phyloP scores from a whole-genome alignment of 2,113 vertebrate genomes.

The Rhabdornis inornatus region DNA sequence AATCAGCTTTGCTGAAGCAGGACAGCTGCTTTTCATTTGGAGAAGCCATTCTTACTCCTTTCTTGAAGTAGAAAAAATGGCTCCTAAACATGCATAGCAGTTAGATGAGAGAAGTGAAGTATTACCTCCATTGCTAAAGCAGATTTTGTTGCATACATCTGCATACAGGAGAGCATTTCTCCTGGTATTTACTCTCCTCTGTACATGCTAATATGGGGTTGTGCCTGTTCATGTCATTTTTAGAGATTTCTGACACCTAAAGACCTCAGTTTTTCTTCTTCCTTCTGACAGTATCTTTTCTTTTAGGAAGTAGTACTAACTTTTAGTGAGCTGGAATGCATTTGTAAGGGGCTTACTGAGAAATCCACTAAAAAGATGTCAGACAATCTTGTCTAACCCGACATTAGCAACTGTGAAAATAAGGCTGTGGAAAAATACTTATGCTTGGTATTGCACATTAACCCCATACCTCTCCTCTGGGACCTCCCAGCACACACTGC shows the following conservation, averaged over 20 bases:
- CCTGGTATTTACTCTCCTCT: background rate
- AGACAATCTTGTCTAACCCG: background rate
- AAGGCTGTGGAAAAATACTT: slow-evolving; percentile 10
- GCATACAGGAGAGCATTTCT: background rate
- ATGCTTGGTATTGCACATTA: slow-evolving; percentile 2
- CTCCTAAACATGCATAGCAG: background rate
- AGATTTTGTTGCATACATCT: background rate
- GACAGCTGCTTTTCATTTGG: background rate
- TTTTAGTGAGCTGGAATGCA: background rate
- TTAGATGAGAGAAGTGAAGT: background rate
- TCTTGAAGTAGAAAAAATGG: background rate
- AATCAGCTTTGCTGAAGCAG: background rate
- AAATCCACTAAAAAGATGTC: slow-evolving; percentile 9
- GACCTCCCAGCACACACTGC: slow-evolving; percentile 19
- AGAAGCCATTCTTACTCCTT: background rate
- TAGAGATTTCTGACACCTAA: background rate
- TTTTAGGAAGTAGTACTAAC: background rate
- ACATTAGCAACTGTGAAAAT: slow-evolving; percentile 7
- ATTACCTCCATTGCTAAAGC: background rate
- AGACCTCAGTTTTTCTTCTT: background rate
- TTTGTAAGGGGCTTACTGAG: background rate
- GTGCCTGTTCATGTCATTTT: background rate
- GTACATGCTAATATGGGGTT: background rate
- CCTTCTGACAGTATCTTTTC: background rate
- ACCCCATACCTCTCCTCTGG: background rate